Conservation (phyloP, 2,113 vertebrate species). For the Donacobius atricapilla region DNA sequence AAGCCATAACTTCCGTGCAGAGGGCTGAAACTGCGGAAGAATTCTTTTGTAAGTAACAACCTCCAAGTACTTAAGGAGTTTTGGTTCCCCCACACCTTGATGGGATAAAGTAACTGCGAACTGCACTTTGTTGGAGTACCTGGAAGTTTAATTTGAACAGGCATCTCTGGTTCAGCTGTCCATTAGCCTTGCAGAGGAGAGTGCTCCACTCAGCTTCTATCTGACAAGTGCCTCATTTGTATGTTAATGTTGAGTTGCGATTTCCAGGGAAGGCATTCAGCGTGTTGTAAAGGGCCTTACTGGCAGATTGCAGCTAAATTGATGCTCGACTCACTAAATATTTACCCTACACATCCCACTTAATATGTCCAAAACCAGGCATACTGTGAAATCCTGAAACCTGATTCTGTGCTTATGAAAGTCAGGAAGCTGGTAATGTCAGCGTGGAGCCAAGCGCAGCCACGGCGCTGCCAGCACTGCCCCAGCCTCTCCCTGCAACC, state of each 20-base stretch:
- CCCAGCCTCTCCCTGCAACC: background rate
- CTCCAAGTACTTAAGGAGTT: background rate
- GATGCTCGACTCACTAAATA: slow-evolving; percentile 56
- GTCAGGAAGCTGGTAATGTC: slow-evolving; percentile 35
- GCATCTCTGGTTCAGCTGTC: slow-evolving; percentile 14
- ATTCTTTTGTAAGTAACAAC: background rate
- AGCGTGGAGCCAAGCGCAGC: fast-evolving
- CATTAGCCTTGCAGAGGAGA: slow-evolving; percentile 24
- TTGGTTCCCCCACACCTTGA: background rate
- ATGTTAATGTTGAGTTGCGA: slow-evolving; percentile 61
- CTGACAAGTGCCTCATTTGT: slow-evolving; percentile 59
- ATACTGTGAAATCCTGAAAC: slow-evolving; percentile 60
- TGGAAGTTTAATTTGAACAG: background rate
- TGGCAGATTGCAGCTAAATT: slow-evolving; percentile 66
- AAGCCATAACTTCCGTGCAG: background rate
- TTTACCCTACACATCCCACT: slow-evolving; percentile 68
- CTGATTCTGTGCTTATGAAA: slow-evolving; percentile 34
- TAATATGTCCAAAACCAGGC: slow-evolving; percentile 65
- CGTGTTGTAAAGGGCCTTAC: slow-evolving; percentile 51
- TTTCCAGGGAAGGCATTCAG: slow-evolving; percentile 55
- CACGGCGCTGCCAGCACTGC: background rate
- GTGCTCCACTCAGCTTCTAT: background rate
- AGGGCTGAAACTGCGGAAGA: background rate
- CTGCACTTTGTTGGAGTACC: background rate
- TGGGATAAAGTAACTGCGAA: background rate